Conservation (phyloP, 2,888 invertebrate genomes). For the Cistogaster globosa region DNA sequence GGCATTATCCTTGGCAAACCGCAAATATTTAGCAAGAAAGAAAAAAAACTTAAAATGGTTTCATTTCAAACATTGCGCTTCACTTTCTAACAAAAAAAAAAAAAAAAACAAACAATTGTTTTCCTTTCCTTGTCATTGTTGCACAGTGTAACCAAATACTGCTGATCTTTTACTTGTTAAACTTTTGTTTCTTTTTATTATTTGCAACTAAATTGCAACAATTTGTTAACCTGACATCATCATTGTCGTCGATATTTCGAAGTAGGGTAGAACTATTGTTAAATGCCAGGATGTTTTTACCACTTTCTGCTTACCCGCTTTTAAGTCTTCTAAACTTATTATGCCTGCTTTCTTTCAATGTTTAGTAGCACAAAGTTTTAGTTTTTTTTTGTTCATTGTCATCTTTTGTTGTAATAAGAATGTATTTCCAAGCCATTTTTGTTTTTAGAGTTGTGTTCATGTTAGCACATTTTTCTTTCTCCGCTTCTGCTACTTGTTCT, state of each 20-base stretch:
- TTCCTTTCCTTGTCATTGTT: conserved; percentile 46
- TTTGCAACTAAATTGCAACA: conserved; percentile 73
- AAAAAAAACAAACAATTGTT: conserved; percentile 64
- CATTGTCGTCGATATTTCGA: conserved; percentile 60
- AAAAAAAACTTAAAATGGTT: conserved; percentile 59
- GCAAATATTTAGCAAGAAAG: conserved; percentile 63
- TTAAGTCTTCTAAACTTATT: conserved; percentile 39
- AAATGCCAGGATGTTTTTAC: conserved; percentile 55
- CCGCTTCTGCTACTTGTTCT: conserved; percentile 3
- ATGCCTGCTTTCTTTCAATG: conserved; percentile 36
- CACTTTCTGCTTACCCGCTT: conserved; percentile 53
- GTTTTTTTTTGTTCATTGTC: conserved; percentile 16
- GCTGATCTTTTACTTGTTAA: conserved; percentile 63
- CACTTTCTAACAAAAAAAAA: conserved; percentile 13
- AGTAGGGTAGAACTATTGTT: conserved; percentile 45
- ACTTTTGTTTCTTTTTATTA: conserved; percentile 16
- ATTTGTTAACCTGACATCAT: conserved; percentile 76
- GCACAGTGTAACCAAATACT: conserved; percentile 41
- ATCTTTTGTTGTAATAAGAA: conserved; percentile 41
- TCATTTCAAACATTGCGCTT: conserved; percentile 52
- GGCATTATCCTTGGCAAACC: conserved; percentile 71
- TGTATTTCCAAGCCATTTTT: conserved; percentile 15
- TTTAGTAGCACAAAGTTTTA: conserved; percentile 39
- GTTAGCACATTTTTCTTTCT: conserved; percentile 14
- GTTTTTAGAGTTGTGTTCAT: conserved; percentile 12